phyloP scores from a whole-genome alignment of 2,888 invertebrate species.

The Protophormia terraenovae region DNA sequence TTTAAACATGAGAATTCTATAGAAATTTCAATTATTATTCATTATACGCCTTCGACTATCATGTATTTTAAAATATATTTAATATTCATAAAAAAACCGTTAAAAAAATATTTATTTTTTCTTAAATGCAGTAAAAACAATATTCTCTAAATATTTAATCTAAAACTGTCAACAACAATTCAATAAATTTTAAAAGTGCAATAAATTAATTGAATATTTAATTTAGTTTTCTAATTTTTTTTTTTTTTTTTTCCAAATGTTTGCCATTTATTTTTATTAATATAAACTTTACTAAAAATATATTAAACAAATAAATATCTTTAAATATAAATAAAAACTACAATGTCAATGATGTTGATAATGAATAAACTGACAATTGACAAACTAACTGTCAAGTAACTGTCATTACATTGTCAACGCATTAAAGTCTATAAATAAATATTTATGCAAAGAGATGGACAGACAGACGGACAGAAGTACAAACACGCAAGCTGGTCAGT shows the following conservation, averaged over 20 bases:
- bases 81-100: no score
- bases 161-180: no score
- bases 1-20: no score
- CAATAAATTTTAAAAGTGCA: not conserved
- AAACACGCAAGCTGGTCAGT: not conserved
- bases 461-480: not conserved
- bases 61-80: not conserved
- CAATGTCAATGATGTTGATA: not conserved
- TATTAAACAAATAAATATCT: not conserved
- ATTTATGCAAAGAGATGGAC: slow-evolving; percentile 12
- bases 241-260: not conserved
- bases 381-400: slow-evolving; percentile 71
- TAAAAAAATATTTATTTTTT: no score
- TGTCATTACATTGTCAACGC: slow-evolving; percentile 74
- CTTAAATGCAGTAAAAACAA: no score
- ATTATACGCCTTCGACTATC: not conserved
- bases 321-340: not conserved
- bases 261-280: not conserved
- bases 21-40: not conserved
- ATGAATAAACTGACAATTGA: slow-evolving; percentile 46
- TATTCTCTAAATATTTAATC: no score
- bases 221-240: not conserved
- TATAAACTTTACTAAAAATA: not conserved
- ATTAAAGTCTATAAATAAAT: slow-evolving; percentile 45
- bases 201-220: not conserved